These are phyloP conservation scores for Ammodytes marinus DNA, from an alignment of 2,113 vertebrate genomes.

Conservation along the genomic window DNA sequence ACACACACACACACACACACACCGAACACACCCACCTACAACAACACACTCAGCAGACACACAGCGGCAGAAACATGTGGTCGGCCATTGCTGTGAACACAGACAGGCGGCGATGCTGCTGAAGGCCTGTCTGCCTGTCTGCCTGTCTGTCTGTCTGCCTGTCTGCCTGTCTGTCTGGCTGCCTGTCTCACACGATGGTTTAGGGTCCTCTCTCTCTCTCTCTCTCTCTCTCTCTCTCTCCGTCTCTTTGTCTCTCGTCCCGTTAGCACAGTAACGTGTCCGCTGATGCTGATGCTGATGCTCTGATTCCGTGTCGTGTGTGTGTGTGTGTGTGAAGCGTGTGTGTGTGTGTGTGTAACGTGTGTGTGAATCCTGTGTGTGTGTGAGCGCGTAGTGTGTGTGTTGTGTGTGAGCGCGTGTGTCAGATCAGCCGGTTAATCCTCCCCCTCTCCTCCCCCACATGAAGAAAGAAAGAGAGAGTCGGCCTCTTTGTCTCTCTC, in stretches of 20 bases:
- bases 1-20: slow-evolving; percentile 18
- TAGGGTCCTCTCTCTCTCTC: slow-evolving; percentile 32
- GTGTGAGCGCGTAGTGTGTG: slow-evolving; percentile 29
- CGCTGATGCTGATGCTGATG: not conserved
- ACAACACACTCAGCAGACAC: slow-evolving; percentile 40
- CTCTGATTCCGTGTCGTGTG: slow-evolving; percentile 5
- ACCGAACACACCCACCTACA: slow-evolving; percentile 67
- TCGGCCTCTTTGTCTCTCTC: slow-evolving; percentile 64
- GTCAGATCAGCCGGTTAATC: slow-evolving; percentile 76
- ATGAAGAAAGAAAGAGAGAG: slow-evolving; percentile 66
- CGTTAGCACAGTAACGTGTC: not conserved
- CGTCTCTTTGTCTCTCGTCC: slow-evolving; percentile 45
- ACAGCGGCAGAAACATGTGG: slow-evolving; percentile 70
- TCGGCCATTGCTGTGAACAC: slow-evolving; percentile 60
- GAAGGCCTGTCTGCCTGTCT: slow-evolving; percentile 44
- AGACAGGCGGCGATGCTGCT: slow-evolving; percentile 1
- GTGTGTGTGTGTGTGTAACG: slow-evolving; percentile 2
- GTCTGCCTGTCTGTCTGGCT: slow-evolving; percentile 7
- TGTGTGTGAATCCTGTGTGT: not conserved
- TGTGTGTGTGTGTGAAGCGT: slow-evolving; percentile 6
- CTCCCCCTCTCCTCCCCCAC: slow-evolving; percentile 76
- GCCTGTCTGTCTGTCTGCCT: not conserved
- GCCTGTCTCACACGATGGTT: slow-evolving; percentile 21
- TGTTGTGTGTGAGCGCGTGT: slow-evolving; percentile 46
- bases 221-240: not conserved